Percentiles rank a stretch among this genome's conserved stretches.
Conservation (phyloP, 2,797 vertebrate genomes). For the Simalia tracyae region DNA sequence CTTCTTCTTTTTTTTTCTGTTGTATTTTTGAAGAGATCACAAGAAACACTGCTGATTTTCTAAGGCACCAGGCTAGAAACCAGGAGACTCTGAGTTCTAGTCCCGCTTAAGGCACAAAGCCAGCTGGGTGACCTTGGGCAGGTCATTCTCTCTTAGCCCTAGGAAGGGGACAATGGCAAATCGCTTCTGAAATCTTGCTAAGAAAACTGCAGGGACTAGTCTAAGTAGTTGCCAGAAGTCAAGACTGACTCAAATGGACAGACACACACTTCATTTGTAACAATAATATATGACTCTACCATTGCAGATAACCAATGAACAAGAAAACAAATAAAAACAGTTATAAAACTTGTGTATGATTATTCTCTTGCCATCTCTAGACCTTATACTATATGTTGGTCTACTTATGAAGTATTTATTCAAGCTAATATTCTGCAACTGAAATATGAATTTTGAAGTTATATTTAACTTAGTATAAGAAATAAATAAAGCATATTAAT, state of each 20-base stretch:
- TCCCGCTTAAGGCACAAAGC: neutral
- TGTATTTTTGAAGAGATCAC: neutral
- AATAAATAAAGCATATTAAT: slow-evolving; percentile 5
- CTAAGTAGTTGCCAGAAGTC: neutral
- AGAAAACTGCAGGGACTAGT: neutral
- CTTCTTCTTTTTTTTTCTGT: no score
- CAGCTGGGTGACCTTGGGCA: neutral
- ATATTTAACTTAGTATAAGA: neutral
- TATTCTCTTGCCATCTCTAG: neutral
- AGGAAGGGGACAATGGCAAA: neutral
- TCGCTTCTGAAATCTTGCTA: neutral
- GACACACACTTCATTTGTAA: neutral
- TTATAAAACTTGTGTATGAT: neutral
- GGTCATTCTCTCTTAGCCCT: neutral
- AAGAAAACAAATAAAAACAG: neutral
- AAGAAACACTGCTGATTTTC: neutral
- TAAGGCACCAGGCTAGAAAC: neutral
- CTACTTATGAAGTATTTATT: neutral
- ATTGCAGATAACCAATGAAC: neutral
- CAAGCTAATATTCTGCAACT: neutral
- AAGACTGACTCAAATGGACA: neutral
- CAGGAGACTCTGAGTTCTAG: neutral
- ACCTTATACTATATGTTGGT: neutral
- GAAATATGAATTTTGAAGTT: slow-evolving; percentile 13
- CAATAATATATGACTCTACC: neutral